These are phyloP conservation scores for Myiozetetes cayanensis DNA, from an alignment of 2,113 vertebrate genomes.

Conservation along the genomic window DNA sequence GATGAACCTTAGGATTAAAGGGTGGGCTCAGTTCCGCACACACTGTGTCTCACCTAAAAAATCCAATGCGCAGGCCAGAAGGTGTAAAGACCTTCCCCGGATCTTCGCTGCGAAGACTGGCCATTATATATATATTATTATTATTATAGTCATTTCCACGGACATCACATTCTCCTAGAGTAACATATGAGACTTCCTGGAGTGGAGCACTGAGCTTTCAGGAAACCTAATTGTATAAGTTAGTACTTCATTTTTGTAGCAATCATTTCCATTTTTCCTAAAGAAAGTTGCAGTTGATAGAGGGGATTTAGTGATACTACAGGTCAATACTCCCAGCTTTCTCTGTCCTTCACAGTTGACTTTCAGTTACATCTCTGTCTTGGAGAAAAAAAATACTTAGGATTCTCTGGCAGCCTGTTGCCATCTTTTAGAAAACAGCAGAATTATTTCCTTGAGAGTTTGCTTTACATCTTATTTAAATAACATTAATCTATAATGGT, in stretches of 20 bases:
- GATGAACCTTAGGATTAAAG: too few species aligned
- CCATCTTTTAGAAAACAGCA: background rate
- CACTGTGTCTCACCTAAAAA: too few species aligned
- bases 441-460: background rate
- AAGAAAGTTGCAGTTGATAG: background rate
- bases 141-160: background rate
- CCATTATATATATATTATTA: too few species aligned
- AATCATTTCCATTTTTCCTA: background rate
- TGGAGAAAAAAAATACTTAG: background rate
- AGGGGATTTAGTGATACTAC: background rate
- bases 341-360: background rate
- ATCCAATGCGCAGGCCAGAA: too few species aligned
- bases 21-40: too few species aligned
- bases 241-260: background rate
- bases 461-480: background rate
- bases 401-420: background rate
- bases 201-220: background rate
- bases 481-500: background rate
- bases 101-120: too few species aligned
- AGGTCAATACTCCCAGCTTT: background rate
- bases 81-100: too few species aligned
- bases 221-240: background rate
- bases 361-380: background rate
- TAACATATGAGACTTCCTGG: background rate
- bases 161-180: background rate